phyloP scores from a whole-genome alignment of 2,888 invertebrate genomes.

The Tribolium freemani region DNA sequence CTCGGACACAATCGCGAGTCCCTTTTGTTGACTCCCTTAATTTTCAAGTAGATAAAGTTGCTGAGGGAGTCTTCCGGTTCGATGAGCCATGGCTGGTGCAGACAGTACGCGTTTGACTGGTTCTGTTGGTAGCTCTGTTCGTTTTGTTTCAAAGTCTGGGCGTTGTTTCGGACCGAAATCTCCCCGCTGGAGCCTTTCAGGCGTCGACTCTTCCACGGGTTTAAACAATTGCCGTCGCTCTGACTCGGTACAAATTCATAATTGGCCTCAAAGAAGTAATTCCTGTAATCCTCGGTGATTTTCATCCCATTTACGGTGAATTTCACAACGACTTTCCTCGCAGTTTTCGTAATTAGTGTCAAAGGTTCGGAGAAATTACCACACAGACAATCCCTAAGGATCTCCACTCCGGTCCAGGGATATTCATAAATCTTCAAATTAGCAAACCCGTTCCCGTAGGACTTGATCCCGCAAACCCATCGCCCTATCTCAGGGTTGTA shows the following conservation, averaged over 20 bases:
- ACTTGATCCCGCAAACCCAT: conserved; percentile 76
- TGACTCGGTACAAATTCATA: conserved; percentile 76
- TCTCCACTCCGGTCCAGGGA: conserved; percentile 78
- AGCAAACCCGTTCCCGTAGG: conserved; percentile 56
- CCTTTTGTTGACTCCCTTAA: conserved; percentile 74
- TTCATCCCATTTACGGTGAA: conserved; percentile 85
- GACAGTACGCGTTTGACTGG: conserved; percentile 71
- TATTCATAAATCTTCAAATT: conserved; percentile 74
- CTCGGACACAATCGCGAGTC: conserved; percentile 73
- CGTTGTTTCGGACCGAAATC: conserved; percentile 77
- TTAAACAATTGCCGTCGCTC: conserved; percentile 74
- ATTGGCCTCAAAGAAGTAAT: conserved; percentile 84
- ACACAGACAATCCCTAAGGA: conserved; percentile 82
- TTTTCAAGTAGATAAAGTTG: conserved; percentile 80
- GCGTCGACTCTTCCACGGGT: conserved; percentile 76
- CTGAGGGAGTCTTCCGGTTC: conserved; percentile 80
- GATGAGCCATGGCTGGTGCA: conserved; percentile 83
- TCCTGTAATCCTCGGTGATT: conserved; percentile 84
- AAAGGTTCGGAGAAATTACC: conserved; percentile 78
- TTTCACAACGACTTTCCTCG: conserved; percentile 79
- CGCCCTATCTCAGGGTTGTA: conserved; percentile 78
- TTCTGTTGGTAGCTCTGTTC: conserved; percentile 72
- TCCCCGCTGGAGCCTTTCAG: conserved; percentile 82
- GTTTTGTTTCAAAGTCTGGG: conserved; percentile 62
- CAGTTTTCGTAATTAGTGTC: conserved; percentile 77